Percentiles rank a stretch among this genome's conserved stretches.
Conservation (phyloP, 2,888 invertebrate species). For the Dioctria linearis region DNA sequence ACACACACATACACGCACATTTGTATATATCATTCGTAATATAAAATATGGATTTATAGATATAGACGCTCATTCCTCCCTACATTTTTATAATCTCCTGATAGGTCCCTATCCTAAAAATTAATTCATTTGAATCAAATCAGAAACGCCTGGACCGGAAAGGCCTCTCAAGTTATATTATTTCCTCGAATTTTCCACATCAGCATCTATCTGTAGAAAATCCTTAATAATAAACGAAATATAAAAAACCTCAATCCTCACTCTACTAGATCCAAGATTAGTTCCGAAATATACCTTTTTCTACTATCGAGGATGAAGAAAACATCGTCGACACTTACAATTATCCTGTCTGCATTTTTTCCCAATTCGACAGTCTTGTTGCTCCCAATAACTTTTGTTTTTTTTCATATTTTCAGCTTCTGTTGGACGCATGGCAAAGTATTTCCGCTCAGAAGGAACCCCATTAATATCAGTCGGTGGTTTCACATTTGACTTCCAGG, state of each 20-base stretch:
- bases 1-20: too few species aligned
- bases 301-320: too few species aligned
- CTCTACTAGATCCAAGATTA: too few species aligned
- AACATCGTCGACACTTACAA: background rate
- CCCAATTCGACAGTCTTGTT: background rate
- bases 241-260: too few species aligned
- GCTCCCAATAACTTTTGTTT: background rate
- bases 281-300: too few species aligned
- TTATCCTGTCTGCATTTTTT: background rate
- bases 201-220: too few species aligned
- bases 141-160: conserved; percentile 4
- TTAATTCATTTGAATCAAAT: conserved; percentile 18
- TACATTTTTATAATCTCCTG: too few species aligned
- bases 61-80: too few species aligned
- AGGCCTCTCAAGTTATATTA: background rate
- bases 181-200: too few species aligned
- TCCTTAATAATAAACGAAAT: too few species aligned
- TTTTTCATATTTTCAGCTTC: conserved; percentile 76
- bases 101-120: background rate
- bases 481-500: conserved; percentile 84
- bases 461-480: conserved; percentile 88
- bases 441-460: conserved; percentile 80
- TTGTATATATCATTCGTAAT: too few species aligned
- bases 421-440: conserved; percentile 84
- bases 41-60: too few species aligned